Conservation (phyloP, 2,888 invertebrate species). For the Sylvicola cinctus region DNA sequence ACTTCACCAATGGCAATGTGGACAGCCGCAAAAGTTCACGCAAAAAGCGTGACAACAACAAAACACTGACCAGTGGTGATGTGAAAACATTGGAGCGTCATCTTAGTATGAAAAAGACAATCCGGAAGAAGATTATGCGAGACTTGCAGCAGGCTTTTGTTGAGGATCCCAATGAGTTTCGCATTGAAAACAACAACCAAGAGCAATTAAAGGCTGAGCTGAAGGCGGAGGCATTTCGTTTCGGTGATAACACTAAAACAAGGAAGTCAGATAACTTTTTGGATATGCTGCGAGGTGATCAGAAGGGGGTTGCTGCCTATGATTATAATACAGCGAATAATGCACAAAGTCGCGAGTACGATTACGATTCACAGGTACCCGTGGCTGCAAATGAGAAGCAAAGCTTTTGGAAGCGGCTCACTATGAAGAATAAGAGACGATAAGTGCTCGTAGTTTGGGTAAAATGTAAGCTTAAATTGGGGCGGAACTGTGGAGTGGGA, state of each 20-base stretch:
- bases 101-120: constrained; percentile 72
- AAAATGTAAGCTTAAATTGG: no score
- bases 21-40: constrained; percentile 27
- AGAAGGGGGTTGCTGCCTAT: constrained; percentile 12
- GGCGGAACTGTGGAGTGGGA: no score
- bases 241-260: constrained; percentile 30
- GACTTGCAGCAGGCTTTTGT: constrained; percentile 58
- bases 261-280: constrained; percentile 34
- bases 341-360: constrained; percentile 27
- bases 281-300: constrained; percentile 36
- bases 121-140: constrained; percentile 66
- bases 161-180: constrained; percentile 50
- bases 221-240: constrained; percentile 43
- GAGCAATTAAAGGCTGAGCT: constrained; percentile 46
- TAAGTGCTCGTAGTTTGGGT: no score
- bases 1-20: constrained; percentile 21
- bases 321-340: constrained; percentile 10
- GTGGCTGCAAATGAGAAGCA: constrained; percentile 32
- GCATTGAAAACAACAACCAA: constrained; percentile 43
- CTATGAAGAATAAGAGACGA: constrained; percentile 36
- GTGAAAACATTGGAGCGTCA: constrained; percentile 59
- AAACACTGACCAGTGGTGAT: constrained; percentile 40
- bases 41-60: constrained; percentile 45
- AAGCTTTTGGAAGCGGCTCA: constrained; percentile 46
- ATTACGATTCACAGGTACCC: constrained; percentile 18